Evolutionary conservation across 2,113 vertebrate genomes (phyloP).

Genomic region (Lontra canadensis): DNA sequence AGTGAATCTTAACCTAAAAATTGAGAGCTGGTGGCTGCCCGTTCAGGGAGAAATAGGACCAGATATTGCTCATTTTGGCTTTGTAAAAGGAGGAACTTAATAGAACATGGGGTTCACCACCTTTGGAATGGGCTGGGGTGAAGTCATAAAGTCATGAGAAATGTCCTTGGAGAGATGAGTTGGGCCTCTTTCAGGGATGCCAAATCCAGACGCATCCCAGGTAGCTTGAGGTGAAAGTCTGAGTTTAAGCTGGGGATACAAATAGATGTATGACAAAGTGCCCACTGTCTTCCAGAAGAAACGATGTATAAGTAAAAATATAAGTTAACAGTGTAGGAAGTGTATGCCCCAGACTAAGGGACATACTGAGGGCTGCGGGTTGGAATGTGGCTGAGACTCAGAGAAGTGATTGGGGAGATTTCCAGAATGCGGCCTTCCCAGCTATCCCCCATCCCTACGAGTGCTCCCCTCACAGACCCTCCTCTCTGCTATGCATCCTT

Average conservation of each 20-base stretch:
- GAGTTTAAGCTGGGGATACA: neutral
- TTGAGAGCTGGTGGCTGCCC: neutral
- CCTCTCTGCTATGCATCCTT: neutral
- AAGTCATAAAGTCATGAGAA: neutral
- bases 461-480: neutral
- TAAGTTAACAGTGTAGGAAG: neutral
- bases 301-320: neutral
- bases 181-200: neutral
- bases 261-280: neutral
- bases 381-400: neutral
- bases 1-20: neutral
- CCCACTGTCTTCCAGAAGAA: neutral
- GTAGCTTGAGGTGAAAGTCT: neutral
- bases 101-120: neutral
- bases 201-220: neutral
- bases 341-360: rapidly evolving
- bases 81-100: neutral
- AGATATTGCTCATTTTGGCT: neutral
- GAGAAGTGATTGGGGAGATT: neutral
- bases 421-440: neutral
- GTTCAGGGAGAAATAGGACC: neutral
- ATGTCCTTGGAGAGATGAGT: neutral
- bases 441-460: neutral
- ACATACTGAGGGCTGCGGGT: neutral
- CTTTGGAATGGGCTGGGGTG: neutral